Evolutionary conservation across 2,888 invertebrate species (phyloP).

Genomic region (Metalampra italica): DNA sequence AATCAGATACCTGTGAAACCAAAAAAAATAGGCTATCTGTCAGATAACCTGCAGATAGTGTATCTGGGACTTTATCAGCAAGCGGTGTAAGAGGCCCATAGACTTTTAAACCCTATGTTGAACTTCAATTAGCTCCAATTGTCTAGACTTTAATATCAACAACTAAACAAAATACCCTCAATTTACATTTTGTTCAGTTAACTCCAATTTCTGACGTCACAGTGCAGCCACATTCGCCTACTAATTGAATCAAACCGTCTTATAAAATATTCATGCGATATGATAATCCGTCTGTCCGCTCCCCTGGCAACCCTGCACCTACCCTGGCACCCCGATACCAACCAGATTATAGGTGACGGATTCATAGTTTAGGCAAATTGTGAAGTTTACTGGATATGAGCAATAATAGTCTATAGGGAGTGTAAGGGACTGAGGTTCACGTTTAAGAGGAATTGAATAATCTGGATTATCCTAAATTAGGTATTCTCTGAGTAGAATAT

Average conservation of each 20-base stretch:
- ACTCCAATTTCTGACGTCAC: conserved; percentile 25
- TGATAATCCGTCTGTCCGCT: conserved; percentile 57
- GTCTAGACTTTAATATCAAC: background rate
- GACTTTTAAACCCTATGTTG: too few species aligned
- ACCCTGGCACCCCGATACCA: background rate
- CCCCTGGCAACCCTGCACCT: conserved; percentile 16
- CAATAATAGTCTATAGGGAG: conserved; percentile 1
- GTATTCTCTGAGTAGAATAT: too few species aligned
- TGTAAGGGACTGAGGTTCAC: conserved; percentile 10
- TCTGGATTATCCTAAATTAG: background rate
- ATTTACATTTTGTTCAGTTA: conserved; percentile 18
- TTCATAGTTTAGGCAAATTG: conserved; percentile 30
- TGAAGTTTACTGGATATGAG: conserved; percentile 22
- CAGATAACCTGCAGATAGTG: too few species aligned
- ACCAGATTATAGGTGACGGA: conserved; percentile 11
- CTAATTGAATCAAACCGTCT: conserved; percentile 68
- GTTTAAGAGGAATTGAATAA: background rate
- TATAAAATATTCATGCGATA: conserved; percentile 76
- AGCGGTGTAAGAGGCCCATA: too few species aligned
- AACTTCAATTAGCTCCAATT: too few species aligned
- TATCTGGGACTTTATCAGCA: too few species aligned
- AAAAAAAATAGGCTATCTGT: too few species aligned
- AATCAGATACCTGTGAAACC: too few species aligned
- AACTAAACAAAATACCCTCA: background rate
- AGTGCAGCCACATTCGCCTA: conserved; percentile 30